Percentiles rank a stretch among this genome's conserved stretches.
Conservation (phyloP, 1,140 invertebrate species). For the Drosophila bocki region DNA sequence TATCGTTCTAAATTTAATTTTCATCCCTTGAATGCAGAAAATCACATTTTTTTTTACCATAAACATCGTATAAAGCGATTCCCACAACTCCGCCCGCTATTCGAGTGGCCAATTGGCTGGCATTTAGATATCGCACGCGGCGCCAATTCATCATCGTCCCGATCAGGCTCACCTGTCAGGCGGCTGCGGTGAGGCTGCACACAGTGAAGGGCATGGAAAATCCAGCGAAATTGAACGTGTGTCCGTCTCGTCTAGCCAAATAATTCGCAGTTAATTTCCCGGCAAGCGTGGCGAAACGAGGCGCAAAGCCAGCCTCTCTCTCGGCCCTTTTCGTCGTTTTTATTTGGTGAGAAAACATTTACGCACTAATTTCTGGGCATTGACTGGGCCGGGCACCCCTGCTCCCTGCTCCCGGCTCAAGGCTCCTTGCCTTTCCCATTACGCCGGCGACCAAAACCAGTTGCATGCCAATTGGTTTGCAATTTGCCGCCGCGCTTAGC, state of each 20-base stretch:
- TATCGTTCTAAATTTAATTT: neutral
- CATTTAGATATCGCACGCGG: slow-evolving; percentile 40
- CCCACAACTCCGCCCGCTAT: slow-evolving; percentile 33
- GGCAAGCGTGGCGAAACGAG: slow-evolving; percentile 79
- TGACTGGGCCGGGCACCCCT: slow-evolving; percentile 27
- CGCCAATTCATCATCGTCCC: slow-evolving; percentile 60
- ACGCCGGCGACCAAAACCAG: slow-evolving; percentile 63
- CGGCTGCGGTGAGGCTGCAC: slow-evolving; percentile 4
- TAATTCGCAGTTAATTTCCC: slow-evolving; percentile 83
- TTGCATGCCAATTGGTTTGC: slow-evolving; percentile 84
- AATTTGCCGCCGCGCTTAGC: slow-evolving; percentile 75
- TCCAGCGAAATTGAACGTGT: slow-evolving; percentile 70
- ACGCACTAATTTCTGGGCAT: slow-evolving; percentile 81
- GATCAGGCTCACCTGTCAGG: slow-evolving; percentile 64
- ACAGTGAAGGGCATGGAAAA: slow-evolving; percentile 69
- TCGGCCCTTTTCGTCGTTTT: slow-evolving; percentile 42
- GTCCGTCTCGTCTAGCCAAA: slow-evolving; percentile 60
- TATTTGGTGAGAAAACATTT: slow-evolving; percentile 85
- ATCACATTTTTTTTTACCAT: neutral
- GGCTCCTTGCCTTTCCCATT: slow-evolving; percentile 46
- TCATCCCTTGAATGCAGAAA: neutral
- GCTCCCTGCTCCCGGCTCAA: slow-evolving; percentile 25
- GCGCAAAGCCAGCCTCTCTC: slow-evolving; percentile 54
- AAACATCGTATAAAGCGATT: slow-evolving; percentile 2
- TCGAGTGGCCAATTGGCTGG: slow-evolving; percentile 21